Evolutionary conservation across 2,888 invertebrate species (phyloP).

Genomic region (Archips crataeganus): DNA sequence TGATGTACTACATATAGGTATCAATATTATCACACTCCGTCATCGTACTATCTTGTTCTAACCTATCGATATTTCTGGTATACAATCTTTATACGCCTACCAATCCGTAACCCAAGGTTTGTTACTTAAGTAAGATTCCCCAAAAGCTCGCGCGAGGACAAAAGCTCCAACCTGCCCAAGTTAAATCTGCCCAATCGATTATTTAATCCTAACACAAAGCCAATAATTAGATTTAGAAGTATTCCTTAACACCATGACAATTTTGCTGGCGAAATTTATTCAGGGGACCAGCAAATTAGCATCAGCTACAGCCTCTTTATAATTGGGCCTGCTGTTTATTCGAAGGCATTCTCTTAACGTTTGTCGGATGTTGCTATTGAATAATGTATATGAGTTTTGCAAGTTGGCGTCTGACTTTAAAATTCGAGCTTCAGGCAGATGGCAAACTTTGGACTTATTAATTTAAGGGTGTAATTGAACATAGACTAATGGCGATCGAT

Average conservation of each 20-base stretch:
- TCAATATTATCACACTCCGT: too few relatives aligned
- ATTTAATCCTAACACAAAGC: conserved; percentile 18
- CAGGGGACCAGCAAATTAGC: conserved; percentile 66
- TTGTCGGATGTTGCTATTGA: conserved; percentile 68
- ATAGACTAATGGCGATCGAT: not conserved
- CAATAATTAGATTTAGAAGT: conserved; percentile 25
- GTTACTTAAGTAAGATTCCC: too few relatives aligned
- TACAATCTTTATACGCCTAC: too few relatives aligned
- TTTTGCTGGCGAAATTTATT: conserved; percentile 60
- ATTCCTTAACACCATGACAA: conserved; percentile 31
- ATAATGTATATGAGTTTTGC: conserved; percentile 66
- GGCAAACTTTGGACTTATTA: not conserved
- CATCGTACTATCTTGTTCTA: too few relatives aligned
- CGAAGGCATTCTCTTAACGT: conserved; percentile 54
- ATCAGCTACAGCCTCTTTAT: conserved; percentile 65
- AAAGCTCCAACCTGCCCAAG: too few relatives aligned
- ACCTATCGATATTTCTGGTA: too few relatives aligned
- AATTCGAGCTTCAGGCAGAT: not conserved
- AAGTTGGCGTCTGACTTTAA: conserved; percentile 48
- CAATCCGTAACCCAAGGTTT: too few relatives aligned
- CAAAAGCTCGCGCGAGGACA: too few relatives aligned
- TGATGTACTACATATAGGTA: too few relatives aligned
- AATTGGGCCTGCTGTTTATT: conserved; percentile 67
- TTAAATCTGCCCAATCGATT: not conserved
- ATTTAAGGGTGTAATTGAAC: conserved; percentile 2